These are phyloP conservation scores for Micoletzkya japonica DNA, from an alignment of 2,888 invertebrate species.

Conservation along the genomic window DNA sequence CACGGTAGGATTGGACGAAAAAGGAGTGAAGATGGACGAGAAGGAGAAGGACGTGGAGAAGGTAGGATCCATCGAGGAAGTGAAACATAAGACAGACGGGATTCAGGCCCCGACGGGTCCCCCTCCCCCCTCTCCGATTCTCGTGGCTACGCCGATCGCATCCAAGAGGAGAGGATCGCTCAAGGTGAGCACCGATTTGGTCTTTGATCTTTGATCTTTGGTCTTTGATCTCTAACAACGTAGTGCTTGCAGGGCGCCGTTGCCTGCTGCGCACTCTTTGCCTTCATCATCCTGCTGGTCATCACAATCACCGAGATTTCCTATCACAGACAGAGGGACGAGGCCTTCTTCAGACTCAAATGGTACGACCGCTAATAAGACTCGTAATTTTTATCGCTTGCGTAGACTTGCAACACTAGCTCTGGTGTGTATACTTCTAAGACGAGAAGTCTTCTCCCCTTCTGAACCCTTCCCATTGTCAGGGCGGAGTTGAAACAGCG, in stretches of 20 bases:
- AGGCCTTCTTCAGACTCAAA: slow-evolving; percentile 28
- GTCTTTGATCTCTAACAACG: neutral
- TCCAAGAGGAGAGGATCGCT: slow-evolving; percentile 5
- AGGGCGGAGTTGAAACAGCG: slow-evolving; percentile 28
- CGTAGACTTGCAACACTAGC: neutral
- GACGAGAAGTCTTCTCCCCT: neutral
- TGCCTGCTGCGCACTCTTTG: slow-evolving; percentile 18
- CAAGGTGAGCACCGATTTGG: slow-evolving; percentile 12
- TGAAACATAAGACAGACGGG: too few species aligned
- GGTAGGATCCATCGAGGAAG: neutral
- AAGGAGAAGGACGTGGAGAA: slow-evolving; percentile 17
- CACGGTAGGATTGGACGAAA: slow-evolving; percentile 29
- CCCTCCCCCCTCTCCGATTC: neutral
- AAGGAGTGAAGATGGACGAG: slow-evolving; percentile 20
- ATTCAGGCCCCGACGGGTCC: neutral
- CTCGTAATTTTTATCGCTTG: neutral
- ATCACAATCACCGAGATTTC: slow-evolving; percentile 27
- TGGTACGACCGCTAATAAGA: slow-evolving; percentile 4
- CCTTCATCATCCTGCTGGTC: slow-evolving; percentile 15
- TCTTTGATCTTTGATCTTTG: too few species aligned
- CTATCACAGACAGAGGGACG: slow-evolving; percentile 25
- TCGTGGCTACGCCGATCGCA: neutral
- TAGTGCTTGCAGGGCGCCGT: slow-evolving; percentile 7
- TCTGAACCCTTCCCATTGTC: slow-evolving; percentile 5
- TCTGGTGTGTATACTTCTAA: neutral